Base-by-base conservation (phyloP, 2,888 invertebrate species). In the Notodromas monacha region DNA sequence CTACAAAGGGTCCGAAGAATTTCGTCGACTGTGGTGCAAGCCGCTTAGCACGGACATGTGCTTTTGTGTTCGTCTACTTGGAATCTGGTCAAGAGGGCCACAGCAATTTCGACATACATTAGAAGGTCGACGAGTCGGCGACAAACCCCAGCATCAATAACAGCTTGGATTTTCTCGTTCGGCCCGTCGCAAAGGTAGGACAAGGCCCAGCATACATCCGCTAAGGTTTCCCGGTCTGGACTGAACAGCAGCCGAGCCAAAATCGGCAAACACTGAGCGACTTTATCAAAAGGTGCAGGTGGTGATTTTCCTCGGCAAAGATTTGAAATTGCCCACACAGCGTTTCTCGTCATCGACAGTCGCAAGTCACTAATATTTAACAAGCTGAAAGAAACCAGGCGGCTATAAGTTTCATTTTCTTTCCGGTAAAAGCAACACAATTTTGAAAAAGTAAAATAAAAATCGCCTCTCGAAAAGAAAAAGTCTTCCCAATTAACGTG, bases 301-400 rank as follows among this genome's bases (percentile, higher is more conserved):
- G 92, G 92, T 52, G 72, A 81, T 56, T 92, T 92, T 32, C 92
- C 89, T 44, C 92, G 64, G 48, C 89, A 92, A 38, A 96, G 57
- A 55, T 96, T 96, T 28, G 89, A 89, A 35, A 92, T 55, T 28
- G 86, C 76, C 92, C 92, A 96, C 2, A 86, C 86, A n/a, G 77
- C 79, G 54, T 89, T 89, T 38, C 84, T 63, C 14, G 69, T 74
- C 77, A 84, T 77, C 10, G 77, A 68, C 39, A 79, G 51, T 38
- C 72, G 63, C 31, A n/a, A n/a, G n/a, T n/a, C n/a, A n/a, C n/a
- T n/a, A n/a, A n/a, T n/a, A 63, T 62, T 34, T n/a, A n/a, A n/a
- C n/a, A n/a, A n/a, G n/a, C n/a, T n/a, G n/a, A n/a, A n/a, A n/a
- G n/a, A n/a, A n/a, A n/a, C n/a, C n/a, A n/a, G n/a, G n/a, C n/a